Percentiles rank a stretch among this genome's conserved stretches.
phyloP scores from a whole-genome alignment of 2,888 invertebrate genomes.

The Eupeodes luniger region DNA sequence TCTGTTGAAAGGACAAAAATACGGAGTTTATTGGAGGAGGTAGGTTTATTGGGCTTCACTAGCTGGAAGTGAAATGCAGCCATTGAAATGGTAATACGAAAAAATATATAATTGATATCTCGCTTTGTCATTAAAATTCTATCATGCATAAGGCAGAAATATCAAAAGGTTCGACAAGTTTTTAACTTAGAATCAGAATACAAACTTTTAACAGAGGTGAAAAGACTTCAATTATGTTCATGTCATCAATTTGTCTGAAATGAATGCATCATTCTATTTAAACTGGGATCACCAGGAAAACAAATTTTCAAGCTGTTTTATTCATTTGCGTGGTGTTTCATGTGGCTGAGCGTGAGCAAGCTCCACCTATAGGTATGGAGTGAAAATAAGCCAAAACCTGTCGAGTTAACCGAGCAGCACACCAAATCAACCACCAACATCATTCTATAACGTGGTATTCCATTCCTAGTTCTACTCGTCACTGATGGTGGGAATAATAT shows the following conservation, averaged over 20 bases:
- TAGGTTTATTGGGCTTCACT: too few relatives aligned
- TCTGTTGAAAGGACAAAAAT: too few relatives aligned
- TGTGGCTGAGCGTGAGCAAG: constrained; percentile 66
- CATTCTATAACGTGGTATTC: neutral
- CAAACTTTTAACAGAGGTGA: too few relatives aligned
- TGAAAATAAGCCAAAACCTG: constrained; percentile 28
- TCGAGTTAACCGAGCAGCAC: constrained; percentile 54
- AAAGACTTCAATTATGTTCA: too few relatives aligned
- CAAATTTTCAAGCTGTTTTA: constrained; percentile 71
- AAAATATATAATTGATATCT: too few relatives aligned
- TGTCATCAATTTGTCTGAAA: neutral
- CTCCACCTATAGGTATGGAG: constrained; percentile 20
- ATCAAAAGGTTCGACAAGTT: too few relatives aligned
- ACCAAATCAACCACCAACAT: constrained; percentile 39
- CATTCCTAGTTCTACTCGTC: neutral
- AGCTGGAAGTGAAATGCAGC: too few relatives aligned
- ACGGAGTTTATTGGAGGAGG: too few relatives aligned
- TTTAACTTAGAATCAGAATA: too few relatives aligned
- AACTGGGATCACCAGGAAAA: constrained; percentile 50
- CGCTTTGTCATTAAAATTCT: too few relatives aligned
- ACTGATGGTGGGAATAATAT: neutral
- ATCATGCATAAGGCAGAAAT: too few relatives aligned
- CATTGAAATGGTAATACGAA: too few relatives aligned
- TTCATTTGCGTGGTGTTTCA: constrained; percentile 68
- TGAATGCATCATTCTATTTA: neutral